phyloP scores from a whole-genome alignment of 2,113 vertebrate species.

The Xiphophorus hellerii region DNA sequence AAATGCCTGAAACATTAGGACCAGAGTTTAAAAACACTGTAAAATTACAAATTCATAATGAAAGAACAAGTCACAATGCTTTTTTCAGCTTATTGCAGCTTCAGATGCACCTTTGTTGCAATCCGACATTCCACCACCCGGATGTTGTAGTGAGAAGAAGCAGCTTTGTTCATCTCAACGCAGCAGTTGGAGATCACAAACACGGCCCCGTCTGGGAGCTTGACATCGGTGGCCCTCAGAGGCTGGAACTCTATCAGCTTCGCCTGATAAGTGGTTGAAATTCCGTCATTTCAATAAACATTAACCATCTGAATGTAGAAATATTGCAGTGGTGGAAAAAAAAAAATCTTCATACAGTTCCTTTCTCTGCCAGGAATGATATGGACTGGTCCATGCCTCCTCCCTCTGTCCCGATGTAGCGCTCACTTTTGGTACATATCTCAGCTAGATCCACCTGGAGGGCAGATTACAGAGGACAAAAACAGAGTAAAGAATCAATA shows the following conservation, averaged over 20 bases:
- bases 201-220: conserved; percentile 87
- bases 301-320: not conserved
- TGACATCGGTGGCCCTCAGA: conserved; percentile 90
- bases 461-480: not conserved
- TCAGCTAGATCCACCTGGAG: conserved; percentile 90
- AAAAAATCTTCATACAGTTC: conserved; percentile 83
- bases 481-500: not conserved
- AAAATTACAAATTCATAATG: too few relatives aligned
- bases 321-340: not conserved
- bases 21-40: too few relatives aligned
- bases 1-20: too few relatives aligned
- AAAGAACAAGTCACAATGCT: not conserved
- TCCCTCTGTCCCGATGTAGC: conserved; percentile 95
- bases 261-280: conserved; percentile 81
- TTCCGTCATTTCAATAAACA: not conserved
- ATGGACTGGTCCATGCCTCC: conserved; percentile 99
- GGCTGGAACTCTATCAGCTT: conserved; percentile 97
- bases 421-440: conserved; percentile 91
- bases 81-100: not conserved
- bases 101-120: conserved; percentile 88
- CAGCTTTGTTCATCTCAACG: conserved; percentile 97
- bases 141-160: conserved; percentile 94
- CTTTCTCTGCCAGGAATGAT: conserved; percentile 93
- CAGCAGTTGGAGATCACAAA: conserved; percentile 98
- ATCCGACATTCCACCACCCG: conserved; percentile 92